A percentile compares a stretch with the other conserved stretches of the same genome.
These are phyloP conservation scores for Cosmopolites sordidus DNA, from an alignment of 2,888 invertebrate genomes.

Conservation along the genomic window DNA sequence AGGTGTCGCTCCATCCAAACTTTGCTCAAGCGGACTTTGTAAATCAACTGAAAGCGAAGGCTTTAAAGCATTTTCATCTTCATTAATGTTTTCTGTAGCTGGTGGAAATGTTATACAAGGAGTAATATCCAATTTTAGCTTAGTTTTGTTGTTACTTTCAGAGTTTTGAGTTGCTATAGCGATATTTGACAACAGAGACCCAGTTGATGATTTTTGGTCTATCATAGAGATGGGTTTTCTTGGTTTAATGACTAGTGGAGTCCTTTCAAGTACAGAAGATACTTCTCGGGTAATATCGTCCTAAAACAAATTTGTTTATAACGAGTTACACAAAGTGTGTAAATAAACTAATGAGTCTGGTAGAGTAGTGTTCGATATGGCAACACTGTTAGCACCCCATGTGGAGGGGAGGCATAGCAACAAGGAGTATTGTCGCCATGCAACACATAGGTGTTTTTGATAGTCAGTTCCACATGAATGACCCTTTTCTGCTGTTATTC, in stretches of 20 bases:
- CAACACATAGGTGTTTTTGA: too few species aligned
- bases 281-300: conserved; percentile 72
- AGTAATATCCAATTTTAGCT: conserved; percentile 43
- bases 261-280: conserved; percentile 64
- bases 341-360: too few species aligned
- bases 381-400: too few species aligned
- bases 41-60: conserved; percentile 51
- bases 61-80: conserved; percentile 35
- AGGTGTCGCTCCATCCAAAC: conserved; percentile 56
- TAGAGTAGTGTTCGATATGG: too few species aligned
- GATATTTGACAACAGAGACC: conserved; percentile 25
- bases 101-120: conserved; percentile 41
- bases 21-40: conserved; percentile 37
- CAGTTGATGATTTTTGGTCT: conserved; percentile 11
- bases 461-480: too few species aligned
- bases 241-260: conserved; percentile 67
- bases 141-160: conserved; percentile 22
- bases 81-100: not conserved
- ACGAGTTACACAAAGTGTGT: too few species aligned
- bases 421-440: too few species aligned
- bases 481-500: too few species aligned
- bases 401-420: too few species aligned
- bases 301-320: conserved; percentile 51
- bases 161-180: conserved; percentile 16
- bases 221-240: conserved; percentile 43